Conservation (phyloP, 2,113 vertebrate species). For the Eudyptes chrysolophus region DNA sequence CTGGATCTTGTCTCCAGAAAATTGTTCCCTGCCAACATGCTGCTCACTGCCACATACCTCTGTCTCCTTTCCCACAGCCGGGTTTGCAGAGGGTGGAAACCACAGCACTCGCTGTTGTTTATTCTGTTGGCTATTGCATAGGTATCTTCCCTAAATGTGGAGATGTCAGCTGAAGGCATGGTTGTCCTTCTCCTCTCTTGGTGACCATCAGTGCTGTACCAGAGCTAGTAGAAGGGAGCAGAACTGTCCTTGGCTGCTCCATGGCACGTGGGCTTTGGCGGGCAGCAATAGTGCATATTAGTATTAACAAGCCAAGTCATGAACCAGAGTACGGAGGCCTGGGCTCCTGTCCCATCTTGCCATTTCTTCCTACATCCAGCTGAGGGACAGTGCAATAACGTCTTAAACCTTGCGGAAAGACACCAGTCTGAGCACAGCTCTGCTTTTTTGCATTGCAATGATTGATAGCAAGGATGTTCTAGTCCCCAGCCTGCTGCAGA, state of each 20-base stretch:
- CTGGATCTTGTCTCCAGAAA: neutral
- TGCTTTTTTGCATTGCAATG: neutral
- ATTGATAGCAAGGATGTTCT: neutral
- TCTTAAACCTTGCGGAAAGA: neutral
- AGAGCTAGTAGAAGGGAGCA: neutral
- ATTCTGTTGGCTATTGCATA: neutral
- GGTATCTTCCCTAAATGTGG: neutral
- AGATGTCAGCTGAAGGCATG: neutral
- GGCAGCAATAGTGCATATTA: rapidly evolving
- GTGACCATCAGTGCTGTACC: neutral
- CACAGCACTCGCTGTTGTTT: neutral
- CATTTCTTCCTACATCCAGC: neutral
- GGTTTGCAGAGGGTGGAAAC: neutral
- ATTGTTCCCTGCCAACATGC: neutral
- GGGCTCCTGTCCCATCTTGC: neutral
- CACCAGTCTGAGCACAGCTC: neutral
- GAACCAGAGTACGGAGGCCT: neutral
- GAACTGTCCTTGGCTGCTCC: neutral
- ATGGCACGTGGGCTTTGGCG: rapidly evolving
- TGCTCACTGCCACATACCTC: rapidly evolving
- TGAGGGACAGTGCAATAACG: neutral
- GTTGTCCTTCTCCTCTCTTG: neutral
- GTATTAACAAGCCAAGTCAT: neutral
- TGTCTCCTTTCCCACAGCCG: neutral
- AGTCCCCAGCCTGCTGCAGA: neutral